phyloP scores from a whole-genome alignment of 1,140 invertebrate genomes.

The Caenorhabditis latens region DNA sequence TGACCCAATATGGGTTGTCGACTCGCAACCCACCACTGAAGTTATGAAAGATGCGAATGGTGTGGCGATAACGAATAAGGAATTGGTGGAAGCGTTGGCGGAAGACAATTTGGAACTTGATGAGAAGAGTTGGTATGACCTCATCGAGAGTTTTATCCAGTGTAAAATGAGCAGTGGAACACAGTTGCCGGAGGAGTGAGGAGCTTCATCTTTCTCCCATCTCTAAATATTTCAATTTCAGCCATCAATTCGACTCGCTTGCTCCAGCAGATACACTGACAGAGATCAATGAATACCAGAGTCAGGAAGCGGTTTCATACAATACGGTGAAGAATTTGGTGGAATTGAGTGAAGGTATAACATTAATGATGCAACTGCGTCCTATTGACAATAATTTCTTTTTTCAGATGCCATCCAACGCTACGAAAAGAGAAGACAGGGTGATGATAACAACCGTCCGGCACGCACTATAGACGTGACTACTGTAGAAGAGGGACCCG shows the following conservation, averaged over 20 bases:
- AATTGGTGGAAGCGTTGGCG: not conserved
- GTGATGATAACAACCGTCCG: not conserved
- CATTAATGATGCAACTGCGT: not conserved
- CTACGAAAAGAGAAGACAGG: not conserved
- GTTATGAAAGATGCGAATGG: not conserved
- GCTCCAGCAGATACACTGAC: not conserved
- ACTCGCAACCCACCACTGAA: not conserved
- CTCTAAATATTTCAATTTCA: not conserved
- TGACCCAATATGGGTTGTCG: constrained; percentile 1
- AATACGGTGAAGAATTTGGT: constrained; percentile 24
- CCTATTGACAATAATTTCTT: not conserved
- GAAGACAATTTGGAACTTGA: not conserved
- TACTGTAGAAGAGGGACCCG: not conserved
- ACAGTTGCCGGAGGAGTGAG: not conserved
- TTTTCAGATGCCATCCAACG: not conserved
- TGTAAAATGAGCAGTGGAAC: not conserved
- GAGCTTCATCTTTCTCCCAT: no score
- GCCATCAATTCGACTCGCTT: not conserved
- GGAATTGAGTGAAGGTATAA: constrained; percentile 16
- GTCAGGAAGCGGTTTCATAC: not conserved
- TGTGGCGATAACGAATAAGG: not conserved
- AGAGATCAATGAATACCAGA: not conserved
- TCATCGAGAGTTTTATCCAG: not conserved
- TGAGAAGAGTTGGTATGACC: not conserved
- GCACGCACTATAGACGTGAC: not conserved